A percentile compares a stretch with the other conserved stretches of the same genome.
phyloP scores from a whole-genome alignment of 2,797 vertebrate species.

The Chaetodon trifasciatus region DNA sequence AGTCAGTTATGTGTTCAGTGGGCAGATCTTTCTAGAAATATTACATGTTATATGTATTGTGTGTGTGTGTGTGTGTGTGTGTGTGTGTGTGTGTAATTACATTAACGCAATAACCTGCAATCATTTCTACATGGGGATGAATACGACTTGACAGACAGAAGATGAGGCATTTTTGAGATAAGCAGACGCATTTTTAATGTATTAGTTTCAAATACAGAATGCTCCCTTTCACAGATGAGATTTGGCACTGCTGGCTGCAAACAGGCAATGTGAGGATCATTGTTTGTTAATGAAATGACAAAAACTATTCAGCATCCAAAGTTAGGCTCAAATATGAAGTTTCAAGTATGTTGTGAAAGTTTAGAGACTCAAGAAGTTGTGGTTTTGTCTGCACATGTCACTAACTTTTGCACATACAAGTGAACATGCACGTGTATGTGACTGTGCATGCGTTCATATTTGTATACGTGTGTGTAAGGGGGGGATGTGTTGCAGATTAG shows the following conservation, averaged over 20 bases:
- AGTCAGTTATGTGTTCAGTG: constrained; percentile 22
- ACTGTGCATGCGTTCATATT: constrained; percentile 26
- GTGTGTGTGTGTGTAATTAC: constrained; percentile 15
- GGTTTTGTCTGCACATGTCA: background rate
- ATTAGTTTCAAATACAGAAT: background rate
- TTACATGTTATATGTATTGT: constrained; percentile 37
- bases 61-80: constrained; percentile 24
- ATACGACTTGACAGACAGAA: constrained; percentile 10
- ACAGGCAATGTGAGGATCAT: background rate
- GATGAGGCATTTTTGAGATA: background rate
- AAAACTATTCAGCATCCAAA: background rate
- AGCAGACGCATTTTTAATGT: background rate
- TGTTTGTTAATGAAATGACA: background rate
- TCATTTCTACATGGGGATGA: constrained; percentile 6
- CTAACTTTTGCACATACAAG: background rate
- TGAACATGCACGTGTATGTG: constrained; percentile 35
- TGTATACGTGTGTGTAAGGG: constrained; percentile 35
- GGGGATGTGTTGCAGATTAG: constrained; percentile 42
- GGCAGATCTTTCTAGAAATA: constrained; percentile 59
- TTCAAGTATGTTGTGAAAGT: background rate
- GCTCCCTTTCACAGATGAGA: background rate
- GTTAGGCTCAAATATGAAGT: background rate
- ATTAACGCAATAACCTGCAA: constrained; percentile 3
- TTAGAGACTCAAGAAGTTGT: background rate
- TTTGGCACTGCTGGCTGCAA: background rate